Conservation (phyloP, 2,113 vertebrate genomes). For the Hyperoodon ampullatus region DNA sequence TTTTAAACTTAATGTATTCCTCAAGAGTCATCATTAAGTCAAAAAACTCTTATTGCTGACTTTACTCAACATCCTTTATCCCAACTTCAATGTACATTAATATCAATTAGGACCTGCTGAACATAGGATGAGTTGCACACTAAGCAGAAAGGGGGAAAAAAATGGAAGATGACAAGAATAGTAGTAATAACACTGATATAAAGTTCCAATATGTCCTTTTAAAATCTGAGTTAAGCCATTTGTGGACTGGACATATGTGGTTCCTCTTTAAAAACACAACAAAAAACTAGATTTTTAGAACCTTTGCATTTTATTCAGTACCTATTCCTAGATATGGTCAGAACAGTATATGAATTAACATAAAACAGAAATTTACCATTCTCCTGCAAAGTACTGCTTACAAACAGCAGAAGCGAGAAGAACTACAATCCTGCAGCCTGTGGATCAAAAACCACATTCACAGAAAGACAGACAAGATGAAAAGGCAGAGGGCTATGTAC, state of each 20-base stretch:
- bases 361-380: slow-evolving; percentile 29
- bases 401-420: no score
- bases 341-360: background rate
- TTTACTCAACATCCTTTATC: background rate
- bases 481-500: no score
- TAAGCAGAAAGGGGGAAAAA: background rate
- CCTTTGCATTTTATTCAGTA: slow-evolving; percentile 27
- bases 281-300: background rate
- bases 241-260: background rate
- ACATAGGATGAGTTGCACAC: background rate
- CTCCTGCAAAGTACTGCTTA: no score
- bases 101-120: slow-evolving; percentile 19
- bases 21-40: background rate
- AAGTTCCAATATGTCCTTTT: background rate
- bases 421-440: no score
- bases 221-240: background rate
- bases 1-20: slow-evolving; percentile 29
- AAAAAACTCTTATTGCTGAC: slow-evolving; percentile 3
- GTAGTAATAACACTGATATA: background rate
- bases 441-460: no score
- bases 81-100: background rate
- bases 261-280: slow-evolving; percentile 13
- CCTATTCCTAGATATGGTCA: background rate
- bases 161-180: background rate
- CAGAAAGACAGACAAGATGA: no score